Conservation (phyloP, 2,888 invertebrate species). For the Crocallis elinguaria region DNA sequence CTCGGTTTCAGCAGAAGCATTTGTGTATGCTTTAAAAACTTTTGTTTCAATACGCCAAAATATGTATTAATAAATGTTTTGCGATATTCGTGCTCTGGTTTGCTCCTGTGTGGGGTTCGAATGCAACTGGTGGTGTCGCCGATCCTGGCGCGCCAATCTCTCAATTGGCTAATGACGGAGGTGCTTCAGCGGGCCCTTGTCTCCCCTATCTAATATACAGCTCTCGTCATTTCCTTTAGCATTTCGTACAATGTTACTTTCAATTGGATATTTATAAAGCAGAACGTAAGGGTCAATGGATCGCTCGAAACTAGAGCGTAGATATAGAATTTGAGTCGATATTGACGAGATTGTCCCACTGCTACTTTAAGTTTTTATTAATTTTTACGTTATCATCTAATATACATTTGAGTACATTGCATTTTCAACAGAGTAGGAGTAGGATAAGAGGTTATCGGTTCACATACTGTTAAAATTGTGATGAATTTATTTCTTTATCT, state of each 20-base stretch:
- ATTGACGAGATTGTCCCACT: no score
- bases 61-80: background rate
- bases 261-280: slow-evolving; percentile 38
- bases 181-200: slow-evolving; percentile 72
- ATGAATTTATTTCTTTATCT: slow-evolving; percentile 2
- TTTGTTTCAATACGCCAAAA: background rate
- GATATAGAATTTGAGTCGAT: background rate
- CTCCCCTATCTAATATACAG: slow-evolving; percentile 68
- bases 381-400: no score
- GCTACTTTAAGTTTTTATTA: no score
- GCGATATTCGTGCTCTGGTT: slow-evolving; percentile 37
- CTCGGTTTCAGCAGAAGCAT: slow-evolving; percentile 60
- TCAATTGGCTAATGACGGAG: slow-evolving; percentile 79
- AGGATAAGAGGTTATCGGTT: slow-evolving; percentile 16
- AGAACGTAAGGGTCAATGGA: slow-evolving; percentile 31
- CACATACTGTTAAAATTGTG: background rate
- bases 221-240: slow-evolving; percentile 69
- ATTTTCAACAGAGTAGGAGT: background rate
- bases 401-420: background rate
- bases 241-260: slow-evolving; percentile 56
- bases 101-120: slow-evolving; percentile 53
- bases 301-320: slow-evolving; percentile 16
- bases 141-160: slow-evolving; percentile 69
- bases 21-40: slow-evolving; percentile 27
- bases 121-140: slow-evolving; percentile 58